Evolutionary conservation across 1,140 invertebrate species (phyloP).

Genomic region (Notospermus geniculatus): DNA sequence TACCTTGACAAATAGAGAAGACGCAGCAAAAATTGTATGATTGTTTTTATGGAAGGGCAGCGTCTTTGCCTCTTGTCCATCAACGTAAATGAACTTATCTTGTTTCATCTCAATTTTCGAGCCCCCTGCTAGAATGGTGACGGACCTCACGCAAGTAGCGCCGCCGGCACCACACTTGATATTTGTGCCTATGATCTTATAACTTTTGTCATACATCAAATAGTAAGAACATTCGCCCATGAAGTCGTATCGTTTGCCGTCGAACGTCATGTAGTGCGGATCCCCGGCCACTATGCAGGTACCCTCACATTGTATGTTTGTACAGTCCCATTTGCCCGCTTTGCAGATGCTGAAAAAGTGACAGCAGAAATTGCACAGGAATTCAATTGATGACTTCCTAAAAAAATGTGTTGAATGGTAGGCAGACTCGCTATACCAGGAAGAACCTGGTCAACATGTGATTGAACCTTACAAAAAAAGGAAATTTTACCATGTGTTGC

Average conservation of each 20-base stretch:
- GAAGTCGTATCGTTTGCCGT: constrained; percentile 79
- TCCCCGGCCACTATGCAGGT: constrained; percentile 74
- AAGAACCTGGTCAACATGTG: no score
- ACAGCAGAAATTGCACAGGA: not conserved
- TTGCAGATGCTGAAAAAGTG: constrained; percentile 62
- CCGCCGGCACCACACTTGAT: constrained; percentile 71
- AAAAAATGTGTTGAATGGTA: no score
- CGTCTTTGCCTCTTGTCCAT: not conserved
- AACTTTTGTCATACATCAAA: constrained; percentile 67
- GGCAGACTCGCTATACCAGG: no score
- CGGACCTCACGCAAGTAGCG: constrained; percentile 79
- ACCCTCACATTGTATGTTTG: constrained; percentile 59
- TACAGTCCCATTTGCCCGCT: constrained; percentile 76
- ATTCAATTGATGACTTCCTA: no score
- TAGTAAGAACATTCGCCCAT: constrained; percentile 87
- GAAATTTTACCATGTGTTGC: constrained; percentile 56
- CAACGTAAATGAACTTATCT: constrained; percentile 57
- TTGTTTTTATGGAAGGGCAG: not conserved
- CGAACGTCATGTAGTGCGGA: constrained; percentile 88
- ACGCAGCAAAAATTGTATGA: constrained; percentile 54
- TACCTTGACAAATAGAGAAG: constrained; percentile 61
- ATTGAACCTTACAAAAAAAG: no score
- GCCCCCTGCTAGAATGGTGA: constrained; percentile 62
- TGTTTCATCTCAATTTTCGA: constrained; percentile 70
- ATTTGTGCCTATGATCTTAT: constrained; percentile 78